Evolutionary conservation across 1,140 invertebrate species (phyloP), one percentile per base, ranked within the genome.

Genomic region (Pygmarrhopalites habei): DNA sequence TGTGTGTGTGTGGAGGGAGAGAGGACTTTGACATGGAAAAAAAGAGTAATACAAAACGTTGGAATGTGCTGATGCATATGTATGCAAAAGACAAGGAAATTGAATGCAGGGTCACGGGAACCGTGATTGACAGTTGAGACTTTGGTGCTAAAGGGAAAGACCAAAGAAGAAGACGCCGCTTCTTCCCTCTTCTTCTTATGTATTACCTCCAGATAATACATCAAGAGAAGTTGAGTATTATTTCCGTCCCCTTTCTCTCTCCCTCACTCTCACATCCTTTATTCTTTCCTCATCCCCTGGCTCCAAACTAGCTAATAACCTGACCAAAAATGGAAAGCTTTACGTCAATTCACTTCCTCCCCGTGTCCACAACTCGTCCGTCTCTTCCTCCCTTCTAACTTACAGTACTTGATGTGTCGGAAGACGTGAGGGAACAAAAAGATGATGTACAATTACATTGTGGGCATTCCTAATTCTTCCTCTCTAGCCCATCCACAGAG

Each of bases 21-120:
- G 32, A 35, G 15, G 15, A 7, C 32, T 15, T 35, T 47, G 17
- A 19, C 4, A 5, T 47, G 44, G 5, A n/a, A 47, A 10, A 19
- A 47, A 10, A 10, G 5, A n/a, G 44, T 47, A 47, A 47, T 47
- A 47, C 44, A 47, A 25, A 47, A 5, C 17, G 44, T 12, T 26
- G 51, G 28, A 32, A 56, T 56, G 53, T 56, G 53, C 12, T 10
- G n/a, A 23, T 46, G 56, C 35, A 58, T 10, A 44, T 46, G 56
- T 7, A 43, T 4, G 25, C 14, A 43, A 17, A 44, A n/a, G 51
- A 57, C 28, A 3, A 58, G 51, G 58, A 61, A 61, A 65, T 52
- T 30, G 65, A 62, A 66, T 66, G 65, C 60, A 62, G 29, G 65
- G 65, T 62, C 65, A 66, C 57, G 65, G 65, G 29, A n/a, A 52